Percentiles rank a stretch among this genome's conserved stretches.
Conservation (phyloP, 2,888 invertebrate species). For the Dasypogon diadema region DNA sequence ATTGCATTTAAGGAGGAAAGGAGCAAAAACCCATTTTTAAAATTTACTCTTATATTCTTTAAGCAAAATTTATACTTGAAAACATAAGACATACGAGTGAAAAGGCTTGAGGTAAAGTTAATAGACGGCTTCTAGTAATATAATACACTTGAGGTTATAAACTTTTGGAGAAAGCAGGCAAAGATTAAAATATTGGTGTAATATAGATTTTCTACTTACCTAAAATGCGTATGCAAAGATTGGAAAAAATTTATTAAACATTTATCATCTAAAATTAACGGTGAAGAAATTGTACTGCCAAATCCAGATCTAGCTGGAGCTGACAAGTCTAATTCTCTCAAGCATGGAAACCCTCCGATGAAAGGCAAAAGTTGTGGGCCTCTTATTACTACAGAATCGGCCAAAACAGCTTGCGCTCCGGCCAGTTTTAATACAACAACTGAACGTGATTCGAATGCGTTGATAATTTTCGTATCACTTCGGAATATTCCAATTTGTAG, state of each 20-base stretch:
- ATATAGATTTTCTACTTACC: conserved; percentile 64
- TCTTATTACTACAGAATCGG: conserved; percentile 68
- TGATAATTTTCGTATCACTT: conserved; percentile 58
- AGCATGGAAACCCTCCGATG: conserved; percentile 69
- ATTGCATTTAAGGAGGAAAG: too few relatives aligned
- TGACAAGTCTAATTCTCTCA: conserved; percentile 70
- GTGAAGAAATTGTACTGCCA: conserved; percentile 63
- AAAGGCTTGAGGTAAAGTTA: too few relatives aligned
- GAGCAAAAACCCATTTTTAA: too few relatives aligned
- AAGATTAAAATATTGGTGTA: too few relatives aligned
- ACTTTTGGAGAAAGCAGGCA: too few relatives aligned
- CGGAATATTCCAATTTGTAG: conserved; percentile 68
- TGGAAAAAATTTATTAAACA: conserved; percentile 69
- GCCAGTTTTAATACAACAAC: conserved; percentile 70
- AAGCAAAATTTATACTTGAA: too few relatives aligned
- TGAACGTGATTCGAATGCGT: conserved; percentile 67
- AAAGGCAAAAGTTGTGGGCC: conserved; percentile 70
- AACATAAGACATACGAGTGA: too few relatives aligned
- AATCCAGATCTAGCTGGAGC: conserved; percentile 68
- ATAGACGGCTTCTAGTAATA: too few relatives aligned
- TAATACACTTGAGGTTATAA: too few relatives aligned
- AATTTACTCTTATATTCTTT: too few relatives aligned
- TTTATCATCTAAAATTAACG: conserved; percentile 69
- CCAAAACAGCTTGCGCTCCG: conserved; percentile 70
- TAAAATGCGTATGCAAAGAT: conserved; percentile 68